These are phyloP conservation scores for Achroia grisella DNA, from an alignment of 1,140 invertebrate genomes.

Conservation along the genomic window DNA sequence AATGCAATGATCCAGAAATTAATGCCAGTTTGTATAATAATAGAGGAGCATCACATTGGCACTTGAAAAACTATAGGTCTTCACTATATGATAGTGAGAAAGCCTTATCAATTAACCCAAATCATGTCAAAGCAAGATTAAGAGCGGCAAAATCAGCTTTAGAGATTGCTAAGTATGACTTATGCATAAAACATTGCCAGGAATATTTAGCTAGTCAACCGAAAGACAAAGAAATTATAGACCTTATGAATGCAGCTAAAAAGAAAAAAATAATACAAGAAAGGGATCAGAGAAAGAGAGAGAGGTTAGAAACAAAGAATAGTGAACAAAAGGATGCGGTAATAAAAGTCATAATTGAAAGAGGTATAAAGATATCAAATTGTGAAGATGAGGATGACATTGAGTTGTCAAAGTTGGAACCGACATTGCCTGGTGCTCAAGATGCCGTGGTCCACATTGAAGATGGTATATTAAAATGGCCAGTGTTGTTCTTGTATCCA, in stretches of 20 bases:
- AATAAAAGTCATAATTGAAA: constrained; percentile 43
- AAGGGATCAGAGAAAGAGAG: constrained; percentile 73
- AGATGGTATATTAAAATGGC: constrained; percentile 83
- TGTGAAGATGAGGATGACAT: constrained; percentile 60
- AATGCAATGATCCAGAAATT: constrained; percentile 82
- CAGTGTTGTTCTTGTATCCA: constrained; percentile 51
- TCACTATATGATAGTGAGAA: constrained; percentile 69
- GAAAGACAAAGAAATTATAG: constrained; percentile 74
- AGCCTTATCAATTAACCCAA: constrained; percentile 84
- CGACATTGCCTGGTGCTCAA: constrained; percentile 76
- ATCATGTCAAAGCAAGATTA: constrained; percentile 86
- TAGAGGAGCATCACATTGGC: constrained; percentile 90
- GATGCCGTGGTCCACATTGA: constrained; percentile 75
- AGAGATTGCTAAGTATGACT: constrained; percentile 80
- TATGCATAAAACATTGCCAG: constrained; percentile 84
- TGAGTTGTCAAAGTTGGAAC: constrained; percentile 74
- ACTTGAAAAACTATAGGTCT: constrained; percentile 89
- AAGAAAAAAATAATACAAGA: constrained; percentile 78
- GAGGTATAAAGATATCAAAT: constrained; percentile 63
- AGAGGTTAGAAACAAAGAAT: constrained; percentile 69
- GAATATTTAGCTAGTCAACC: constrained; percentile 75
- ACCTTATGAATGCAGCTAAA: constrained; percentile 77
- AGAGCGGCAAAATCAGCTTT: constrained; percentile 85
- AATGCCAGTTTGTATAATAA: constrained; percentile 93
- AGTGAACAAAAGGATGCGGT: constrained; percentile 73